Conservation (phyloP, 2,797 vertebrate genomes). For the Thaleichthys pacificus region DNA sequence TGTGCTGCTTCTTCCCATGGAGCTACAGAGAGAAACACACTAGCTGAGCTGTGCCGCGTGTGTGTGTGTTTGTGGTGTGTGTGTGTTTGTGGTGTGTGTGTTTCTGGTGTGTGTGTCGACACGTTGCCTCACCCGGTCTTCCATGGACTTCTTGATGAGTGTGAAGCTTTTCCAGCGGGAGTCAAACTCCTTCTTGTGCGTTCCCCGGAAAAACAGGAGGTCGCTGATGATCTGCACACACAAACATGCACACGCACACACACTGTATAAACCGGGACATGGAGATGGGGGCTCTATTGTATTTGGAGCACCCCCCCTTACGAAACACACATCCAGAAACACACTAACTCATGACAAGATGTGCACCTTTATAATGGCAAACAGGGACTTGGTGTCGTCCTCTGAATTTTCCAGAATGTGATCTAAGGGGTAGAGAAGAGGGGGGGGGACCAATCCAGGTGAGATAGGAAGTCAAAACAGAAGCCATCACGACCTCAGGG, state of each 20-base stretch:
- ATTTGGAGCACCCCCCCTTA: too few species aligned
- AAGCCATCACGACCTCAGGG: too few species aligned
- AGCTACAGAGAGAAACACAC: constrained; percentile 72
- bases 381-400: constrained; percentile 96
- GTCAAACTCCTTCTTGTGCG: constrained; percentile 96
- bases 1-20: constrained; percentile 92
- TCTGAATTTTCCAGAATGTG: constrained; percentile 92
- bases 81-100: not conserved
- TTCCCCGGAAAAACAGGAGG: constrained; percentile 93
- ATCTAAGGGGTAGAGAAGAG: constrained; percentile 68
- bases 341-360: not conserved
- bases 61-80: not conserved
- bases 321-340: not conserved
- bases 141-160: constrained; percentile 97
- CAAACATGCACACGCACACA: not conserved
- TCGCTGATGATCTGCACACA: constrained; percentile 89
- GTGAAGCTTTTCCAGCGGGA: constrained; percentile 98
- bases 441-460: not conserved
- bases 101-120: constrained; percentile 20
- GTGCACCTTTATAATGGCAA: constrained; percentile 93
- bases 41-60: not conserved
- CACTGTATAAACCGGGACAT: not conserved
- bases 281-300: not conserved
- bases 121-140: constrained; percentile 85
- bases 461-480: not conserved